These are phyloP conservation scores for Drosophila saltans DNA, from an alignment of 1,140 invertebrate genomes.

Conservation along the genomic window DNA sequence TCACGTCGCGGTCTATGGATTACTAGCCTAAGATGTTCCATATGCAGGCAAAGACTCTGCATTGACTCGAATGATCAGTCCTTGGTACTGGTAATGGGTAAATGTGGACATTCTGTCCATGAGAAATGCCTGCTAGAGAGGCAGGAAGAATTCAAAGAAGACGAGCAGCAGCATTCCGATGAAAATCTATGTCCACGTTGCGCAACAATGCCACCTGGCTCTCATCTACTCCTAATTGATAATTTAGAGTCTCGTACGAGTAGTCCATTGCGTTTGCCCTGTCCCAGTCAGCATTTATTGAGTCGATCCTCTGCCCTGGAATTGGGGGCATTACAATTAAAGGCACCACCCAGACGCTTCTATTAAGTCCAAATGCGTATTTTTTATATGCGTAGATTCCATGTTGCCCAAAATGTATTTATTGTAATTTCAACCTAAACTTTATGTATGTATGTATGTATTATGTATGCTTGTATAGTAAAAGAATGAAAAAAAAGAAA, in stretches of 20 bases:
- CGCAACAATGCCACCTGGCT: neutral
- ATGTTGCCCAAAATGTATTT: conserved; percentile 59
- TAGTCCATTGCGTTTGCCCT: conserved; percentile 46
- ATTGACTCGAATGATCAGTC: conserved; percentile 50
- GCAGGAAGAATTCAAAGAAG: conserved; percentile 6
- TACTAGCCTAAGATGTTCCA: conserved; percentile 71
- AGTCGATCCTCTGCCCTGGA: conserved; percentile 38
- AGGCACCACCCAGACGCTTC: conserved; percentile 80
- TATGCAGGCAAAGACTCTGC: conserved; percentile 71
- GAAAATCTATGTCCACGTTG: conserved; percentile 64
- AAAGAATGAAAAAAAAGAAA: conserved; percentile 5
- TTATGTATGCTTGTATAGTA: conserved; percentile 45
- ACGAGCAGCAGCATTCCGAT: neutral
- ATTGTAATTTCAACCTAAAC: conserved; percentile 36
- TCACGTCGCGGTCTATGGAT: conserved; percentile 72
- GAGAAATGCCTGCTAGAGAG: conserved; percentile 57
- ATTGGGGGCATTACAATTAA: conserved; percentile 70
- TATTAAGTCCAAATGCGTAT: conserved; percentile 33
- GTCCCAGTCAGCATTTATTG: conserved; percentile 55
- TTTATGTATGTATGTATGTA: conserved; percentile 18
- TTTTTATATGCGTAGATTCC: conserved; percentile 50
- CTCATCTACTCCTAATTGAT: neutral
- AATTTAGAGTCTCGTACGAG: conserved; percentile 11
- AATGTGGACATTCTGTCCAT: conserved; percentile 77
- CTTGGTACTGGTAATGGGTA: conserved; percentile 58